A percentile compares a stretch with the other conserved stretches of the same genome.
Evolutionary conservation across 2,797 vertebrate genomes (phyloP).

Genomic region (Cetoscarus ocellatus): DNA sequence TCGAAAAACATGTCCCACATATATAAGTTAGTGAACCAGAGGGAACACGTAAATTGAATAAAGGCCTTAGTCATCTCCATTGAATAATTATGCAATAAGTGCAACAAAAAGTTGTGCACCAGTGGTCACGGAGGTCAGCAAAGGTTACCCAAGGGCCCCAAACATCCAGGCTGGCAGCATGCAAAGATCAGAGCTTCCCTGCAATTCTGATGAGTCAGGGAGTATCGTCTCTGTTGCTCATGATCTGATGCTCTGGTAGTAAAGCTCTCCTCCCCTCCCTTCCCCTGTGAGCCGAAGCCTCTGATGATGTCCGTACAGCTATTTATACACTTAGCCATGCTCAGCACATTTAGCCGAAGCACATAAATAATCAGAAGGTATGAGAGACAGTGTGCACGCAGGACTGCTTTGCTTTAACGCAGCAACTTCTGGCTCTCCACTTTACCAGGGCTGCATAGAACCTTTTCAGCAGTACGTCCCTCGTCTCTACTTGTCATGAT

Average conservation of each 20-base stretch:
- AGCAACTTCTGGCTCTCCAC: conserved; percentile 46
- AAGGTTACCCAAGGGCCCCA: conserved; percentile 11
- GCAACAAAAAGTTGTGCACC: conserved; percentile 28
- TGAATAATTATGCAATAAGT: conserved; percentile 51
- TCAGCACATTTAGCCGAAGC: conserved; percentile 76
- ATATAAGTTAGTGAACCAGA: conserved; percentile 55
- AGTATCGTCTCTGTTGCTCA: conserved; percentile 53
- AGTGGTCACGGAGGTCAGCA: conserved; percentile 49
- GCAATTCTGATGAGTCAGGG: conserved; percentile 70
- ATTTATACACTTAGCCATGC: conserved; percentile 76
- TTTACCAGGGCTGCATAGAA: conserved; percentile 14
- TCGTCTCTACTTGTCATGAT: conserved; percentile 10
- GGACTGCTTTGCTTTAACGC: conserved; percentile 54
- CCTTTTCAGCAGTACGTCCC: conserved; percentile 4
- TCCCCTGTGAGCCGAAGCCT: conserved; percentile 51
- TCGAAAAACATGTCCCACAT: conserved; percentile 32
- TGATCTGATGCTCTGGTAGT: conserved; percentile 71
- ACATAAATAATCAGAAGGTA: conserved; percentile 77
- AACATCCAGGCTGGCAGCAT: conserved; percentile 26
- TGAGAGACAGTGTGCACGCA: conserved; percentile 43
- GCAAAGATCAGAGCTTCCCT: conserved; percentile 54
- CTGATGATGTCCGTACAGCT: conserved; percentile 72
- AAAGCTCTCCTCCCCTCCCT: conserved; percentile 43
- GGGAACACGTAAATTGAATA: conserved; percentile 43
- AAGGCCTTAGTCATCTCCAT: conserved; percentile 44